Evolutionary conservation across 2,113 vertebrate genomes (phyloP).

Genomic region (Prunella fulvescens): DNA sequence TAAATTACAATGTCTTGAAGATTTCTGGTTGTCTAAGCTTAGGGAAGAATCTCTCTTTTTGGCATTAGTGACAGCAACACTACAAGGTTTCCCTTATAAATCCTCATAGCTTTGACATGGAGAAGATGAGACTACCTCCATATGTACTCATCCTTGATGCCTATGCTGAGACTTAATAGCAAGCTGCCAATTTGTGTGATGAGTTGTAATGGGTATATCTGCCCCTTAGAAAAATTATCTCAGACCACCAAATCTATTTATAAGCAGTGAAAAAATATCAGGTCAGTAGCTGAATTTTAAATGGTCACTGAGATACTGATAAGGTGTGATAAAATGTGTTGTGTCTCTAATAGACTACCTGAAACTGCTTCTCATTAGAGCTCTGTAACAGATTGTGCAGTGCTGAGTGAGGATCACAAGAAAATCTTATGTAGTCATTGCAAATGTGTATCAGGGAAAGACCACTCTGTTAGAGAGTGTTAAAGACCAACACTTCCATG

Average conservation of each 20-base stretch:
- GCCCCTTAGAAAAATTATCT: background rate
- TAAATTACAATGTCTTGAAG: background rate
- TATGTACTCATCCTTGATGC: background rate
- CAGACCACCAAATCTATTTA: background rate
- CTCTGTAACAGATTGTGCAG: background rate
- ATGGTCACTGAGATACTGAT: background rate
- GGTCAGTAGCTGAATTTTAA: background rate
- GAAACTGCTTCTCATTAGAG: background rate
- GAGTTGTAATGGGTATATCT: background rate
- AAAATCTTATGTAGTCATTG: background rate
- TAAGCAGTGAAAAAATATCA: background rate
- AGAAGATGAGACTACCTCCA: background rate
- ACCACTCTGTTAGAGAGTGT: no score
- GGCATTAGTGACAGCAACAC: background rate
- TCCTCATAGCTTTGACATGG: background rate
- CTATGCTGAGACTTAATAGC: conserved; percentile 16
- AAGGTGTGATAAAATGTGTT: conserved; percentile 8
- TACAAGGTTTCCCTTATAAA: background rate
- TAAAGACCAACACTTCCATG: no score
- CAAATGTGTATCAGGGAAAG: background rate
- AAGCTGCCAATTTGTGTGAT: background rate
- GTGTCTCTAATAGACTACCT: background rate
- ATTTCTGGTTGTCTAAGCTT: background rate
- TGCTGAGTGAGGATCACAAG: background rate
- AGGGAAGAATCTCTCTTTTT: background rate